Percentiles rank a stretch among this genome's conserved stretches.
These are phyloP conservation scores for Tamandua tetradactyla DNA, from an alignment of 2,797 vertebrate genomes.

Conservation along the genomic window DNA sequence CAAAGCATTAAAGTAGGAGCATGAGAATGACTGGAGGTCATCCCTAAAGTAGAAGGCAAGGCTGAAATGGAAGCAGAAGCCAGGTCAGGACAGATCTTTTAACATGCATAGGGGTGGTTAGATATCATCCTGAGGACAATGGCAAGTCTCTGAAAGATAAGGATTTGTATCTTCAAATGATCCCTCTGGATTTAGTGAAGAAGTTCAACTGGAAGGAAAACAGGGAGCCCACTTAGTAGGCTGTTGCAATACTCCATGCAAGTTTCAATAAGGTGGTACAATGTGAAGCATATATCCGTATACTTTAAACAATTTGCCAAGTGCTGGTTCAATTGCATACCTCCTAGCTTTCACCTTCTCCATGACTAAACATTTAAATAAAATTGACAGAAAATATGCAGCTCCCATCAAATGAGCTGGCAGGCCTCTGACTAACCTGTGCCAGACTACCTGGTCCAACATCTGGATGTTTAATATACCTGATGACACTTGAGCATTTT, in stretches of 20 bases:
- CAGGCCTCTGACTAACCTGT: not conserved
- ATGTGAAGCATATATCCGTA: not conserved
- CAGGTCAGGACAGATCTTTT: not conserved
- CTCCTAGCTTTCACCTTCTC: not conserved
- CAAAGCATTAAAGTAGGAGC: not conserved
- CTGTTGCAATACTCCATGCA: not conserved
- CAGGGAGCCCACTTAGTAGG: not conserved
- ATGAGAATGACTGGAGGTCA: not conserved
- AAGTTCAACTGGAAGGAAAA: not conserved
- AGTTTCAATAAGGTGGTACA: not conserved
- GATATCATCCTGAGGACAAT: not conserved
- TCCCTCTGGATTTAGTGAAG: not conserved
- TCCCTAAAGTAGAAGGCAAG: not conserved
- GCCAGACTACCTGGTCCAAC: not conserved
- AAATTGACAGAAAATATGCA: conserved; percentile 40
- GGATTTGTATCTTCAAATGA: not conserved
- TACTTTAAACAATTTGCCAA: conserved; percentile 13
- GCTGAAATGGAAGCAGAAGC: not conserved
- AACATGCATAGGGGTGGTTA: not conserved
- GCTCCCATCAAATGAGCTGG: not conserved
- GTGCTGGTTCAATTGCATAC: not conserved
- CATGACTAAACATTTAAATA: conserved; percentile 11
- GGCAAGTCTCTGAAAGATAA: not conserved
- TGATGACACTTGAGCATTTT: conserved; percentile 45
- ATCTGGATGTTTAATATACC: conserved; percentile 56